phyloP scores from a whole-genome alignment of 1,140 invertebrate genomes.

The Drosophila guanche region DNA sequence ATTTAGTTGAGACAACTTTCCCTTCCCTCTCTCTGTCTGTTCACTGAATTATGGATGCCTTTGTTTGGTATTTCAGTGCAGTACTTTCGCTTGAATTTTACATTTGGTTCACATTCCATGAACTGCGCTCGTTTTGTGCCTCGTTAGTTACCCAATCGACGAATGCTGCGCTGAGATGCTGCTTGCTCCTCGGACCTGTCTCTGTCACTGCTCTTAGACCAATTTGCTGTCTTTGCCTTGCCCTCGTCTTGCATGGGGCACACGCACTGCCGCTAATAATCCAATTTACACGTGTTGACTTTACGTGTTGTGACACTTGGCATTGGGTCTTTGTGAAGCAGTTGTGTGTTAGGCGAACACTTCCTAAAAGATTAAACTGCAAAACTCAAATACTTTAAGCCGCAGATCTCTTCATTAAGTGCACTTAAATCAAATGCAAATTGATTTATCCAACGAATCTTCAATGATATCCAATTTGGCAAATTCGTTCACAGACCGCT shows the following conservation, averaged over 20 bases:
- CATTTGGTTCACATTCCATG: conserved; percentile 28
- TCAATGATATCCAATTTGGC: conserved; percentile 4
- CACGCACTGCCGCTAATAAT: conserved; percentile 52
- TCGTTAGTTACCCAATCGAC: conserved; percentile 42
- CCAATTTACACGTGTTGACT: conserved; percentile 55
- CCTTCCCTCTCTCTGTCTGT: background rate
- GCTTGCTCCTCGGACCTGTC: conserved; percentile 13
- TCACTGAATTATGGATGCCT: conserved; percentile 31
- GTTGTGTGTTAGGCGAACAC: background rate
- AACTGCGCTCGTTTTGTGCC: conserved; percentile 36
- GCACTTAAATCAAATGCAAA: conserved; percentile 1
- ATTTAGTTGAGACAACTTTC: conserved; percentile 4
- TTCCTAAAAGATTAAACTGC: no score
- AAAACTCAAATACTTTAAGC: background rate
- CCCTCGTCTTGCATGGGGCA: conserved; percentile 30
- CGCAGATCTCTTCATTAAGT: background rate
- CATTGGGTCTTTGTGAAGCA: conserved; percentile 2
- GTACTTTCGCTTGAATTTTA: conserved; percentile 29
- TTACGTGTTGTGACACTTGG: conserved; percentile 54
- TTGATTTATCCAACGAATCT: background rate
- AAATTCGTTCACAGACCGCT: conserved; percentile 7
- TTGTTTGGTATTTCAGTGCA: conserved; percentile 33
- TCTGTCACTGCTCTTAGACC: conserved; percentile 15
- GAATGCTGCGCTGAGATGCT: conserved; percentile 4
- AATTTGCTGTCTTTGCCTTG: conserved; percentile 24